Base-by-base conservation (phyloP, 2,797 vertebrate genomes). In the Phoxinus dragarum region DNA sequence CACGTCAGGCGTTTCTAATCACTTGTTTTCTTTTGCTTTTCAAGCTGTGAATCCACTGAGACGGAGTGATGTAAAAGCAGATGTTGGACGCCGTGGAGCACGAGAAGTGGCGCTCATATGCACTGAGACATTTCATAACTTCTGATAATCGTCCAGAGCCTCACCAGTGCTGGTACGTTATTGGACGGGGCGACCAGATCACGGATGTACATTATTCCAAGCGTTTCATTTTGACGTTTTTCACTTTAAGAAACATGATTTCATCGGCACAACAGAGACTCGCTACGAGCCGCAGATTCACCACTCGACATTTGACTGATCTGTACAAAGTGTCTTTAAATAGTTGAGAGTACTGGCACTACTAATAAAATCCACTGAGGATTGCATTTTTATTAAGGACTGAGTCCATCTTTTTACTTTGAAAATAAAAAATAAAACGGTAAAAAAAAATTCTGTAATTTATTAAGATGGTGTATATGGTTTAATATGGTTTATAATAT, bases 311-410 rank as follows among this genome's bases (percentile, higher is more conserved):
- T 77, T 6, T 85, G 68, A 90, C 84, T 89, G 47, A 81, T 91
- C 90, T 95, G 95, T 96, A 95, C 93, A 95, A 91, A 91, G 86
- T 80, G 93, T 91, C 64, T 66, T 42, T 72, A n/a, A 92, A 94
- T 87, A 94, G 92, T 8, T 44, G 31, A 38, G 72, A 73, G n/a
- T 77, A 61, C 67, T 78, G 74, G 59, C 72, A 71, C 73, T 67
- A 72, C 75, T 89, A 88, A 89, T 86, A 83, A 88, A 89, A 77
- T 82, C 27, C n/a, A 38, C 40, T 56, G 49, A 38, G 61, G 61
- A 68, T 76, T 74, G 31, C 11, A 75, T 17, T 83, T 44, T 59
- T 73, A 84, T 40, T 27, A 75, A 67, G 34, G 40, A 75, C 27
- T 10, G 42, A 80, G 78, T 80, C 61, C 6, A 31, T 16, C 21